Evolutionary conservation across 1,140 invertebrate species (phyloP), one percentile per base, ranked within the genome.

Genomic region (Dendroctonus ponderosae): DNA sequence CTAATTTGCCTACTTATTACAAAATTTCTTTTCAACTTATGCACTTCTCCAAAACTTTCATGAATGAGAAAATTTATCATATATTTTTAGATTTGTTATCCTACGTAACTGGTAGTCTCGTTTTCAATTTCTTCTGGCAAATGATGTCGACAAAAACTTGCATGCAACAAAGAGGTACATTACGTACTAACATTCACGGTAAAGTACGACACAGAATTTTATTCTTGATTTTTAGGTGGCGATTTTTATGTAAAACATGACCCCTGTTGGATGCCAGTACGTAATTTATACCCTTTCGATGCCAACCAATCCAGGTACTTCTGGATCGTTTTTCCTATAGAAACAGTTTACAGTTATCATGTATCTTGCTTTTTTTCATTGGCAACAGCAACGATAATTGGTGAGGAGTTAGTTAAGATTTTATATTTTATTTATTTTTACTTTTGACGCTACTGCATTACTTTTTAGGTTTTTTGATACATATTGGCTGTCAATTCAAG

Each of bases 71-170:
- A n/a, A 26, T 26, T 26, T 26, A 26, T 26, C 3, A 26, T 26
- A 26, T 26, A 26, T 7, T 61, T 66, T 48, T 38, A 66, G 64
- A 66, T 66, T 38, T 66, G 12, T 26, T 67, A 9, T 8, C 37
- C 37, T 61, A 67, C 42, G 57, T 59, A 14, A 54, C 58, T 7
- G 7, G 44, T n/a, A 51, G 57, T 12, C 38, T 59, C 5, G 26
- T 40, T 12, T 42, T 54, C 5, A 62, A 54, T 42, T 49, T 59
- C 14, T 37, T 38, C 8, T 67, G 66, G 58, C 58, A 61, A 8
- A 9, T 61, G 41, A 41, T 67, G 7, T 56, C 66, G 9, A 62
- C 39, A 8, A 49, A 67, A 54, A 48, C 48, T 15, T 67, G 66
- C 43, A 49, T 57, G 15, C 9, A 5, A 11, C 40, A 49, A 9